Evolutionary conservation across 2,888 invertebrate genomes (phyloP).

Genomic region (Hirtodrosophila cameraria): DNA sequence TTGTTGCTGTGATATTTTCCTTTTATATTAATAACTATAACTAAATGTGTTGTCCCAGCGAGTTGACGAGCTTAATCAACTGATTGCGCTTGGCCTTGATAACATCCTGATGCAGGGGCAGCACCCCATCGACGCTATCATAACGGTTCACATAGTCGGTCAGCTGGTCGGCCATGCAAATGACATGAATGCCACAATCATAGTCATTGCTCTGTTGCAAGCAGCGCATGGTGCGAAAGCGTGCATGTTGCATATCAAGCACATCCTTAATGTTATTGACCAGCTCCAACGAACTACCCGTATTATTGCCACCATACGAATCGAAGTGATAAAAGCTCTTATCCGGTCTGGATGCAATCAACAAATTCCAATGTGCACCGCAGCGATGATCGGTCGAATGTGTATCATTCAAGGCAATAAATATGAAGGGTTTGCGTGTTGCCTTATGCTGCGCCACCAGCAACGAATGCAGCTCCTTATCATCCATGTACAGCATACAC

Average conservation of each 20-base stretch:
- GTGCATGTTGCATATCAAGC: constrained; percentile 80
- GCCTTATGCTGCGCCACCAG: constrained; percentile 88
- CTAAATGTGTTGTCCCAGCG: constrained; percentile 82
- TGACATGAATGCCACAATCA: constrained; percentile 95
- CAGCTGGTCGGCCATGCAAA: constrained; percentile 90
- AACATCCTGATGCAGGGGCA: constrained; percentile 84
- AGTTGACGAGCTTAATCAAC: constrained; percentile 86
- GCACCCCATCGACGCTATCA: constrained; percentile 76
- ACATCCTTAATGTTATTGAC: constrained; percentile 85
- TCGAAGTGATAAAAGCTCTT: constrained; percentile 92
- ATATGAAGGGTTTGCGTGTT: constrained; percentile 88
- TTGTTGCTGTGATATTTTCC: not conserved
- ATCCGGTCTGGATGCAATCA: constrained; percentile 91
- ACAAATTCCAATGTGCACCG: constrained; percentile 95
- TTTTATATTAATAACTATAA: not conserved
- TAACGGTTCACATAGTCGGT: constrained; percentile 81
- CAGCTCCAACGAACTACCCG: constrained; percentile 87
- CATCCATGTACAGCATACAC: constrained; percentile 91
- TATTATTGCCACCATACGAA: constrained; percentile 89
- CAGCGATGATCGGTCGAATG: constrained; percentile 89
- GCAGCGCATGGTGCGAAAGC: constrained; percentile 86
- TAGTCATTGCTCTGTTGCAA: constrained; percentile 93
- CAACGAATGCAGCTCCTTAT: constrained; percentile 88
- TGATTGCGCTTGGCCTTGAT: constrained; percentile 87
- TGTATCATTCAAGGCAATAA: constrained; percentile 95